Base-by-base conservation (phyloP, 2,113 vertebrate genomes). In the Saccopteryx leptura region DNA sequence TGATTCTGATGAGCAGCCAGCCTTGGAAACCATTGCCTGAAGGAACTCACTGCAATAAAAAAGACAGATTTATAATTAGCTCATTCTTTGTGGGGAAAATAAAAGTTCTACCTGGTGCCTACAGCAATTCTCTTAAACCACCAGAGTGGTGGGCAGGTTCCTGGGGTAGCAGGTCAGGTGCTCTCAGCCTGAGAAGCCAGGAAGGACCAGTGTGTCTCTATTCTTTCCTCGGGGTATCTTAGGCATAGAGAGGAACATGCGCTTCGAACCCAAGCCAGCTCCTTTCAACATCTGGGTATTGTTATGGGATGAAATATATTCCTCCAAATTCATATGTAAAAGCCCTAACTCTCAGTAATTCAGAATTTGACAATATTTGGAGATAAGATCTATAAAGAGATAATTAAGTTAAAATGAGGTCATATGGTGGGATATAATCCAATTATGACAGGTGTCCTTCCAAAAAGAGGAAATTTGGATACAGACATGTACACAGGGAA, bases 51-150 rank as follows among this genome's bases (percentile, higher is more conserved):
- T 63, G 66, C 92, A 82, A 75, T 93, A 96, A 90, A 96, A 31
- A 58, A 91, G 91, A 88, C 79, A 88, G 84, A 68, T 92, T 92
- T 90, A 81, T 81, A 88, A 92, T 81, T 92, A 86, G 89, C 24
- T 90, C 76, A 23, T 78, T 82, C 76, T 91, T 96, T 87, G 19
- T n/a, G 46, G 46, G 14, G n/a, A 2, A 21, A 2, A 2, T 26
- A 60, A 12, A 4, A 9, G 58, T 79, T 94, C 75, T 76, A 26
- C 74, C n/a, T 69, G 58, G 31, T 28, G 18, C 58, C 61, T 81
- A 60, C 72, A 88, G 82, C 52, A 82, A 88, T 94, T 85, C 92
- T 84, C 82, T 75, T 68, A 75, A 48, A 79, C 83, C 90, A 94
- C 76, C 79, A 93, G 56, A 76, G 33, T 23, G 26, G 12, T 39